These are phyloP conservation scores for Drosophila subpulchrella DNA, from an alignment of 1,140 invertebrate genomes.

Conservation along the genomic window DNA sequence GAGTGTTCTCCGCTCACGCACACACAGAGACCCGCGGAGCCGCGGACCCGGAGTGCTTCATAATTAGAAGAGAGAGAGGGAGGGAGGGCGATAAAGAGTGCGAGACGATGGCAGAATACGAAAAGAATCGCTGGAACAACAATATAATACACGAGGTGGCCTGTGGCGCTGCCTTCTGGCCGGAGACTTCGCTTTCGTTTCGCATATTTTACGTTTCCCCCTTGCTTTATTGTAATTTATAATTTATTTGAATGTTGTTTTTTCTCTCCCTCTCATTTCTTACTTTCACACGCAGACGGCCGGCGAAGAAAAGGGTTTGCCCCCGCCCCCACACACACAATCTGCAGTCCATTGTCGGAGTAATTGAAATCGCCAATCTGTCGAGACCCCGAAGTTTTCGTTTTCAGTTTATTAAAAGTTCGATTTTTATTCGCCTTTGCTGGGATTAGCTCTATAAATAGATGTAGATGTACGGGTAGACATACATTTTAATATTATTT, in stretches of 20 bases:
- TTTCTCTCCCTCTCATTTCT: conserved; percentile 46
- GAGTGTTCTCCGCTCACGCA: conserved; percentile 30
- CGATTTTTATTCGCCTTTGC: conserved; percentile 68
- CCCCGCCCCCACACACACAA: conserved; percentile 22
- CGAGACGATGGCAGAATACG: conserved; percentile 35
- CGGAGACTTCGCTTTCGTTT: conserved; percentile 75
- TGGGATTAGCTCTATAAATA: conserved; percentile 71
- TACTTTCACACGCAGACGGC: conserved; percentile 62
- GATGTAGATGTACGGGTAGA: conserved; percentile 52
- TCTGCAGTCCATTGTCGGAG: conserved; percentile 31
- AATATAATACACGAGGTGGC: conserved; percentile 31
- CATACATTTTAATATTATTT: conserved; percentile 53
- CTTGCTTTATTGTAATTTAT: conserved; percentile 58
- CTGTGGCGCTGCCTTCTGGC: conserved; percentile 51
- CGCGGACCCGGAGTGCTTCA: conserved; percentile 17
- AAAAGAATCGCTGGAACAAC: conserved; percentile 61
- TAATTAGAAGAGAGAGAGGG: conserved; percentile 57
- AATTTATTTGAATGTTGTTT: conserved; percentile 67
- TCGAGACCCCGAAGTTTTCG: conserved; percentile 23
- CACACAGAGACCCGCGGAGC: conserved; percentile 15
- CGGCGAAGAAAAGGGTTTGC: conserved; percentile 46
- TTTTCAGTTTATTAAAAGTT: conserved; percentile 61
- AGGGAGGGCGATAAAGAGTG: conserved; percentile 21
- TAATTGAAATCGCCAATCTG: conserved; percentile 61
- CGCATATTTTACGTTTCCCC: conserved; percentile 66